A percentile compares a stretch with the other conserved stretches of the same genome.
These are phyloP conservation scores for Drosophila vallismaia DNA, from an alignment of 2,888 invertebrate species.

Conservation along the genomic window DNA sequence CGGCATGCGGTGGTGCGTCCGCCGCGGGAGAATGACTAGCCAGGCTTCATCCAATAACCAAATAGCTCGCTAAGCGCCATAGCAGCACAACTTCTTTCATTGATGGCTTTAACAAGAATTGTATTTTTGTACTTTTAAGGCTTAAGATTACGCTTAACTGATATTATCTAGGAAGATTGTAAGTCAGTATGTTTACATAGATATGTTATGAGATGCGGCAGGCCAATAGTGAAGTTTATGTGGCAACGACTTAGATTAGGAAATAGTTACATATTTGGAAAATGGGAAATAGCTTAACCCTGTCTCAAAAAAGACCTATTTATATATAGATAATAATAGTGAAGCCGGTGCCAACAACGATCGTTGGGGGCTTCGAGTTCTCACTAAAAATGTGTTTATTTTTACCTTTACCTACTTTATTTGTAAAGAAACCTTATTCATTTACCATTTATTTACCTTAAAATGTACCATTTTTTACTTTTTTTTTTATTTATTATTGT, in stretches of 20 bases:
- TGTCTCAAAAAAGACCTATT: neutral
- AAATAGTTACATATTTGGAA: neutral
- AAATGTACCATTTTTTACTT: neutral
- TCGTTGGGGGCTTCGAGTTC: neutral
- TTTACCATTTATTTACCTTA: neutral
- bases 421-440: constrained; percentile 1
- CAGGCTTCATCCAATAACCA: neutral
- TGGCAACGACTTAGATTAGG: neutral
- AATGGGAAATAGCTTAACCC: neutral
- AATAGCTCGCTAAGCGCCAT: neutral
- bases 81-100: neutral
- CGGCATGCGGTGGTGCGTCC: constrained; percentile 93
- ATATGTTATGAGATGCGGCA: constrained; percentile 12
- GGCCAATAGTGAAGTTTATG: neutral
- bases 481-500: neutral
- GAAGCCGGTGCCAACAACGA: neutral
- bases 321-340: neutral
- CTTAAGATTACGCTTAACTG: constrained; percentile 31
- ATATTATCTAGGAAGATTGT: constrained; percentile 14
- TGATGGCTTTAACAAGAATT: constrained; percentile 30
- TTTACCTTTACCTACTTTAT: neutral
- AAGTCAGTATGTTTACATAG: constrained; percentile 15
- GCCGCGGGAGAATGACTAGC: constrained; percentile 86
- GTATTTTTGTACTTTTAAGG: constrained; percentile 29
- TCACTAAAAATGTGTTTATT: neutral